A percentile compares a stretch with the other conserved stretches of the same genome.
phyloP scores from a whole-genome alignment of 2,888 invertebrate genomes.

The Dione vanillae region DNA sequence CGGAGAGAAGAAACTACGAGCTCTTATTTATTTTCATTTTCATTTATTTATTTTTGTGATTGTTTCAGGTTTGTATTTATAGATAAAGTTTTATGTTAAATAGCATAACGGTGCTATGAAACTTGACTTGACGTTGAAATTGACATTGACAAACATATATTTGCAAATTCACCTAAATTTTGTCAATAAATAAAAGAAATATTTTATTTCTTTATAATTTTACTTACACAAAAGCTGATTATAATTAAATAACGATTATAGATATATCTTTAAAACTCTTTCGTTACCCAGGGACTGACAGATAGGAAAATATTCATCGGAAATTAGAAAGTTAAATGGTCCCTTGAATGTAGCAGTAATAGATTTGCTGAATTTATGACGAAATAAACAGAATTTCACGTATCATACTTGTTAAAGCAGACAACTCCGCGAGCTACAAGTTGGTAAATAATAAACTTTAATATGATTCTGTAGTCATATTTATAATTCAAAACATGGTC shows the following conservation, averaged over 20 bases:
- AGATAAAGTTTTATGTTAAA: neutral
- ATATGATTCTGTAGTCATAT: neutral
- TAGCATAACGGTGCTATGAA: neutral
- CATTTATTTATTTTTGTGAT: no score
- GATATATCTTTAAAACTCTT: no score
- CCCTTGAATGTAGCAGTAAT: no score
- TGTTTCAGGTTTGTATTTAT: neutral
- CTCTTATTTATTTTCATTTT: neutral
- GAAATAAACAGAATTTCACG: no score
- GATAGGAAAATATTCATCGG: no score
- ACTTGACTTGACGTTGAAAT: neutral
- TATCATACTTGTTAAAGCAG: neutral
- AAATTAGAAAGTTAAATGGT: no score
- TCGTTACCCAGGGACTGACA: no score
- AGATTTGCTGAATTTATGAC: no score
- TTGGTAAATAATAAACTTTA: neutral
- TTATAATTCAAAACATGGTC: conserved; percentile 26
- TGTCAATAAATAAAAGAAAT: neutral
- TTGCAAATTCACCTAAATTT: neutral
- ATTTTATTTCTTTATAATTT: no score
- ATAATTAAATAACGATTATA: neutral
- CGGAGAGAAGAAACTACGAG: neutral
- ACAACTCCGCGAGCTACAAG: neutral
- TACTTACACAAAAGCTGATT: neutral
- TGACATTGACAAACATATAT: neutral